Base-by-base conservation (phyloP, 1,140 invertebrate genomes). In the Eubasilissa regina region DNA sequence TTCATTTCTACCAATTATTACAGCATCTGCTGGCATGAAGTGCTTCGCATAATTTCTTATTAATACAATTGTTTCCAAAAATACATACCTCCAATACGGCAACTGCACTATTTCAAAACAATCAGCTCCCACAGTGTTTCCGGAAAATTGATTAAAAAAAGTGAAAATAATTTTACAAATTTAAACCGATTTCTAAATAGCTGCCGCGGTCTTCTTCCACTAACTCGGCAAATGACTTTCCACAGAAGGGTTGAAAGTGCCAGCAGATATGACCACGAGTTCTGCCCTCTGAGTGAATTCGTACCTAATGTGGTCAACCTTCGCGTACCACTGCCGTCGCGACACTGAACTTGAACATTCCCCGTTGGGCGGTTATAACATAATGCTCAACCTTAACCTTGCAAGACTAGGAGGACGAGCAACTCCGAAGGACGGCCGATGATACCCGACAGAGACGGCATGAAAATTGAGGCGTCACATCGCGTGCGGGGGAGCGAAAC, bases 311-410 rank as follows among this genome's bases (percentile, higher is more conserved):
- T 58, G 73, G 19, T 64, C 58, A 58, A 76, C 75, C 75, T 51
- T 51, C 75, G 53, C 75, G 56, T 87, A 86, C 87, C 86, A 88
- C 87, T 87, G 86, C 87, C 88, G 84, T 85, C 87, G 87, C 88
- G 88, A 89, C 88, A 89, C 88, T 89, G 88, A 89, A 89, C 88
- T 89, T 89, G 88, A 84, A 84, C 84, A 84, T 85, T 87, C 85
- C 86, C 86, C 86, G 86, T 86, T 86, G 87, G 87, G 87, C 88
- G 88, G 88, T 89, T 89, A 89, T 89, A 89, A 89, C 68, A 73
- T 55, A 73, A 47, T 73, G 68, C 15, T 87, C 88, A 89, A 89
- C 88, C 88, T 89, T 89, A 89, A 89, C 87, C 87, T 89, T 89
- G 88, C 87, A 87, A 87, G 15, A 9, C 19, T 48, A 35, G 19